Percentiles rank a stretch among this genome's conserved stretches.
Evolutionary conservation across 2,797 vertebrate genomes (phyloP).

Genomic region (Iguana delicatissima): DNA sequence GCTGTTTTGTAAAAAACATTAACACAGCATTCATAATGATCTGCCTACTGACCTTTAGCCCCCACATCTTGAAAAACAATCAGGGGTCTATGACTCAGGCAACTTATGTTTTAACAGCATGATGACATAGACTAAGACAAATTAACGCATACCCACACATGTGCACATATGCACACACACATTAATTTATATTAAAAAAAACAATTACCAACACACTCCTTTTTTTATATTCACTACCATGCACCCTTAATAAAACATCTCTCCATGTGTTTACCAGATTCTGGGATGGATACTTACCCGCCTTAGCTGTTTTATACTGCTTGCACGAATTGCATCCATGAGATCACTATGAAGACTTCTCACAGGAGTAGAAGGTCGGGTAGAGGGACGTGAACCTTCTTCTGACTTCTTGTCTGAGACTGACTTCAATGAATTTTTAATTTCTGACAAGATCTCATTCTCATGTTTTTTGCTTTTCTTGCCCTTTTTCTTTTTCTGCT

Average conservation of each 20-base stretch:
- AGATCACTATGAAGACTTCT: slow-evolving; percentile 92
- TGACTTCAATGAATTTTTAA: slow-evolving; percentile 92
- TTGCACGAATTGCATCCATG: slow-evolving; percentile 93
- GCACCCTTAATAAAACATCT: background rate
- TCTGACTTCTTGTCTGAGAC: slow-evolving; percentile 86
- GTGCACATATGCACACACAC: no score
- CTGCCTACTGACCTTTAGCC: no score
- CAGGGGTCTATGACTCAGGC: no score
- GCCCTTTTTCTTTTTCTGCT: slow-evolving; percentile 85
- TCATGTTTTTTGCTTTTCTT: slow-evolving; percentile 83
- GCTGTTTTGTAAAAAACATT: no score
- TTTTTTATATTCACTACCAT: background rate
- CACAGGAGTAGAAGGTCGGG: slow-evolving; percentile 89
- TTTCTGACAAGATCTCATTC: slow-evolving; percentile 90
- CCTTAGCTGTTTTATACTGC: slow-evolving; percentile 85
- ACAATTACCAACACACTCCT: background rate
- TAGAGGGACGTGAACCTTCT: slow-evolving; percentile 87
- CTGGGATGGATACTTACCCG: slow-evolving; percentile 81
- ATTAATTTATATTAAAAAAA: background rate
- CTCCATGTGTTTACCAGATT: background rate
- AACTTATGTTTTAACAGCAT: background rate
- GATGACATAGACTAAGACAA: background rate
- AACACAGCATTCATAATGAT: no score
- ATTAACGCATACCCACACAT: no score
- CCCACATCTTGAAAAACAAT: no score